Percentiles rank a stretch among this genome's conserved stretches.
These are phyloP conservation scores for Euplexia lucipara DNA, from an alignment of 2,888 invertebrate genomes.

Conservation along the genomic window DNA sequence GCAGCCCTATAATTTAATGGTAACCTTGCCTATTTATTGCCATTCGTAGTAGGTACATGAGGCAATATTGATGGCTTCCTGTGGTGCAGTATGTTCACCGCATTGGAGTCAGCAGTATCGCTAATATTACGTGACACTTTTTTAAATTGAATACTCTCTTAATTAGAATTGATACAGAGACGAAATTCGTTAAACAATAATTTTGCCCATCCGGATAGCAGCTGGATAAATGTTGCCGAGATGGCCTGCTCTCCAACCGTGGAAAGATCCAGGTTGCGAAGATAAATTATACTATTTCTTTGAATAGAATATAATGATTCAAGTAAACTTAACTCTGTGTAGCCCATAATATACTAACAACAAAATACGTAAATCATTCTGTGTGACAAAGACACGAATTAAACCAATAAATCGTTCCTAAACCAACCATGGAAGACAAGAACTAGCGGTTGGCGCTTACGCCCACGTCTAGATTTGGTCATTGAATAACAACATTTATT, in stretches of 20 bases:
- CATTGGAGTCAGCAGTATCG: slow-evolving; percentile 31
- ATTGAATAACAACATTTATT: slow-evolving; percentile 52
- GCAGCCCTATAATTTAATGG: slow-evolving; percentile 62
- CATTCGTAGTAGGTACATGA: slow-evolving; percentile 69
- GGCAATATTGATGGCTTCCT: slow-evolving; percentile 78
- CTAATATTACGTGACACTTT: slow-evolving; percentile 22
- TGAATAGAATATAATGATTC: slow-evolving; percentile 2
- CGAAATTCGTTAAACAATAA: neutral
- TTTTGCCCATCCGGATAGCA: no score
- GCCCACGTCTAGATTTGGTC: slow-evolving; percentile 52
- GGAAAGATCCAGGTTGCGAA: neutral
- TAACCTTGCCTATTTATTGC: slow-evolving; percentile 77
- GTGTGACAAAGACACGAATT: slow-evolving; percentile 17
- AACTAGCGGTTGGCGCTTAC: slow-evolving; percentile 56
- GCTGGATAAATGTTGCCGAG: neutral
- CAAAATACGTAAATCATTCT: slow-evolving; percentile 12
- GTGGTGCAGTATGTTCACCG: slow-evolving; percentile 52
- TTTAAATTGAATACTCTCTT: slow-evolving; percentile 9
- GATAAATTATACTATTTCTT: no score
- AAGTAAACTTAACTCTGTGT: neutral
- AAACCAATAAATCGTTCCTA: slow-evolving; percentile 43
- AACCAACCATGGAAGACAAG: slow-evolving; percentile 42
- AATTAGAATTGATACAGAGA: neutral
- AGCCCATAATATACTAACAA: slow-evolving; percentile 4
- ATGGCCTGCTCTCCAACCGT: neutral